Percentiles rank a stretch among this genome's conserved stretches.
These are phyloP conservation scores for Lasiurus cinereus DNA, from an alignment of 2,113 vertebrate genomes.

Conservation along the genomic window DNA sequence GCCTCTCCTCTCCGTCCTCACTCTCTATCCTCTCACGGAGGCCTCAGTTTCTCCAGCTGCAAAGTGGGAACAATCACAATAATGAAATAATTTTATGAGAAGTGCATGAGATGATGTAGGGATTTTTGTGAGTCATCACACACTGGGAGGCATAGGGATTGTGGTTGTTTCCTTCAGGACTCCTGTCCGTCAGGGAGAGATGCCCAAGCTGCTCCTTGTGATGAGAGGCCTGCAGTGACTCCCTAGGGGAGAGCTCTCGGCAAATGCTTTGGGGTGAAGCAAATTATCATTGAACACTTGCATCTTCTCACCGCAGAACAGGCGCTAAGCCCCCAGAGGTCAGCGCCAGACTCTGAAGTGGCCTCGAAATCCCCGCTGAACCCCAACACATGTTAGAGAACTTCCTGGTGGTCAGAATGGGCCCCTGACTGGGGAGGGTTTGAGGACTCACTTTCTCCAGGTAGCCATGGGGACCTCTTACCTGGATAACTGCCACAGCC, in stretches of 20 bases:
- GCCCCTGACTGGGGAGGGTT: neutral
- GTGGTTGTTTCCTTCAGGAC: neutral
- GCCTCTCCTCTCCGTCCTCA: neutral
- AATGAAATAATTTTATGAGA: neutral
- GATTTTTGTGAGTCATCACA: neutral
- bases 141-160: neutral
- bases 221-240: neutral
- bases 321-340: neutral
- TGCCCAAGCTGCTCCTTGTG: neutral
- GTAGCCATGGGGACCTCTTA: rapidly evolving
- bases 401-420: neutral
- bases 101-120: neutral
- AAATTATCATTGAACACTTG: neutral
- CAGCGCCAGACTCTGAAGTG: neutral
- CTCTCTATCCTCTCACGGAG: neutral
- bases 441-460: neutral
- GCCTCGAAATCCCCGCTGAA: neutral
- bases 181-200: neutral
- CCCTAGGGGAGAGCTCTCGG: neutral
- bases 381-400: rapidly evolving
- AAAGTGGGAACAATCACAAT: neutral
- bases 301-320: neutral
- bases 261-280: neutral
- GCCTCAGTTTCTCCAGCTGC: neutral
- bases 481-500: neutral